Conservation (phyloP, 53 echinoderm and acorn worm genomes). For the Crossaster papposus region DNA sequence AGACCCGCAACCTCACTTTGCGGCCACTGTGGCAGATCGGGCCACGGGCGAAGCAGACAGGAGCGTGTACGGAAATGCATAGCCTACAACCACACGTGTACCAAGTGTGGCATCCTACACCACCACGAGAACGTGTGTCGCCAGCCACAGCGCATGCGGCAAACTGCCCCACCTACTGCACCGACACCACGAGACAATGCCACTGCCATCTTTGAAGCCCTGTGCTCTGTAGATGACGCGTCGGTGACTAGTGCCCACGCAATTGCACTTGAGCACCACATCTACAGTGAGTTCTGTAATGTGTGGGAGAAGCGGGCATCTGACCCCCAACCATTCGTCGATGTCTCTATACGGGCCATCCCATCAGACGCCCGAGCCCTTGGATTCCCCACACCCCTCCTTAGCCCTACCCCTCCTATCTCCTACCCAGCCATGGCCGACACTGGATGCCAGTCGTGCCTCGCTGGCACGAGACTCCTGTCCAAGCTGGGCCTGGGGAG, state of each 20-base stretch:
- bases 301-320: conserved; percentile 39
- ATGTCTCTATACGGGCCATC: conserved; percentile 4
- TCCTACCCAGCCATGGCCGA: conserved; percentile 62
- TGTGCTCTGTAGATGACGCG: not conserved
- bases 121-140: conserved; percentile 49
- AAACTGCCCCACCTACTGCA: not conserved
- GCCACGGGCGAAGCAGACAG: conserved; percentile 11
- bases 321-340: conserved; percentile 52
- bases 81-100: conserved; percentile 59
- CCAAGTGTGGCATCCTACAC: conserved; percentile 28
- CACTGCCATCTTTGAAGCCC: conserved; percentile 33
- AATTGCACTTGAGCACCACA: conserved; percentile 53
- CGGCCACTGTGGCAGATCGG: conserved; percentile 51
- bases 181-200: conserved; percentile 1
- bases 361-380: conserved; percentile 42
- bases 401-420: not conserved
- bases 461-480: conserved; percentile 35
- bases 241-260: not conserved
- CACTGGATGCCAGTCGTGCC: conserved; percentile 54
- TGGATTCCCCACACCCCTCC: conserved; percentile 34
- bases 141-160: not conserved
- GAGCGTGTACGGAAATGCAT: conserved; percentile 26
- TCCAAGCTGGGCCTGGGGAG: conserved; percentile 35
- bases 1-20: conserved; percentile 4
- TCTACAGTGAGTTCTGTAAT: conserved; percentile 48